Percentiles rank a stretch among this genome's conserved stretches.
Evolutionary conservation across 2,888 invertebrate species (phyloP).

Genomic region (Augiades crinisus): DNA sequence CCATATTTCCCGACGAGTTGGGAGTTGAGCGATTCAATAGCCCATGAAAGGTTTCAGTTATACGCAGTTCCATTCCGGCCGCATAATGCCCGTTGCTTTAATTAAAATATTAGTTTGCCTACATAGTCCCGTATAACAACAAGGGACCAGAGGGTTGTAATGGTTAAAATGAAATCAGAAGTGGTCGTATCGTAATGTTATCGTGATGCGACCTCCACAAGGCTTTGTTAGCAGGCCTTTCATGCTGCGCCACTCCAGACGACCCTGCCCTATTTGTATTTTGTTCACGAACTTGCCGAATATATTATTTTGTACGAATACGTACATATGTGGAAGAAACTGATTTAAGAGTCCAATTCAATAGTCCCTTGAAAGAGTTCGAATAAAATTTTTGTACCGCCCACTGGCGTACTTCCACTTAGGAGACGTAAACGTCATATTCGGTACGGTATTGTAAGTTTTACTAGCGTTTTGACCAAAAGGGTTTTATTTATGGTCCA

Average conservation of each 20-base stretch:
- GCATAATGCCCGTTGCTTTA: constrained; percentile 20
- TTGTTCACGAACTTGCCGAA: constrained; percentile 73
- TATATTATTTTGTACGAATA: constrained; percentile 67
- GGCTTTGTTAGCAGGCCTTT: constrained; percentile 63
- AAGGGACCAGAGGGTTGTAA: constrained; percentile 33
- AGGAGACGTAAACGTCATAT: constrained; percentile 12
- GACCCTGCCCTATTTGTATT: constrained; percentile 67
- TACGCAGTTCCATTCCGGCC: not conserved
- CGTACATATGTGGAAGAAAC: constrained; percentile 64
- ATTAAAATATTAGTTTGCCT: constrained; percentile 30
- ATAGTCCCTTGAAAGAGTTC: constrained; percentile 54
- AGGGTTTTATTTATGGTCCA: constrained; percentile 15
- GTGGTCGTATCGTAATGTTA: constrained; percentile 46
- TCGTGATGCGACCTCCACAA: constrained; percentile 48
- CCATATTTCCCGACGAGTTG: not conserved
- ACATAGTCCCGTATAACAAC: constrained; percentile 26
- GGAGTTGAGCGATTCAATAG: not conserved
- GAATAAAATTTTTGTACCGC: constrained; percentile 32
- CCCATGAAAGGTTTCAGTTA: constrained; percentile 10
- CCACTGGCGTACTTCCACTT: constrained; percentile 5
- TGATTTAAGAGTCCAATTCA: constrained; percentile 68
- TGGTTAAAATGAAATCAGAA: constrained; percentile 45
- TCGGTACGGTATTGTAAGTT: constrained; percentile 9
- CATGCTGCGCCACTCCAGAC: constrained; percentile 58
- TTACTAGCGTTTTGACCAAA: constrained; percentile 12